These are phyloP conservation scores for Geotrupes spiniger DNA, from an alignment of 2,888 invertebrate species.

Conservation along the genomic window DNA sequence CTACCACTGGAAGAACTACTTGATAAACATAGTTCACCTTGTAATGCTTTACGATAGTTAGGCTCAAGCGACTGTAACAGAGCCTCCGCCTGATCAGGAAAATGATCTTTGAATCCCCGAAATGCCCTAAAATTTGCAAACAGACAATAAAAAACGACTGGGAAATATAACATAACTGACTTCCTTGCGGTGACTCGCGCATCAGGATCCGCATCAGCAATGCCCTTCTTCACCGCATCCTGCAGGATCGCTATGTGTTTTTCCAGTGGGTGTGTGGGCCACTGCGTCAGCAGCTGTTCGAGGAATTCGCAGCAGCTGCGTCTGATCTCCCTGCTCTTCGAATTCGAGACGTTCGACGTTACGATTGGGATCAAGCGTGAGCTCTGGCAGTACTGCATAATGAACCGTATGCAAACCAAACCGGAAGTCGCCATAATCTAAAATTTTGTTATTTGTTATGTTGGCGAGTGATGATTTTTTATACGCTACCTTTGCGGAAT, in stretches of 20 bases:
- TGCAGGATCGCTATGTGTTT: slow-evolving; percentile 73
- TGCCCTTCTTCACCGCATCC: slow-evolving; percentile 82
- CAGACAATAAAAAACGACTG: slow-evolving; percentile 5
- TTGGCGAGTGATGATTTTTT: not conserved
- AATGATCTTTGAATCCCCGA: slow-evolving; percentile 84
- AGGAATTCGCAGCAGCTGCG: slow-evolving; percentile 77
- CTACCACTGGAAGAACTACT: slow-evolving; percentile 57
- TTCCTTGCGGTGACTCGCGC: slow-evolving; percentile 79
- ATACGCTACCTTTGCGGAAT: slow-evolving; percentile 84
- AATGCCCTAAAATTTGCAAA: slow-evolving; percentile 64
- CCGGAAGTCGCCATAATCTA: slow-evolving; percentile 89
- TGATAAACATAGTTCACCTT: slow-evolving; percentile 56
- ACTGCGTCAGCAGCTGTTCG: slow-evolving; percentile 77
- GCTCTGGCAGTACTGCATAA: slow-evolving; percentile 80
- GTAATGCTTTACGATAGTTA: slow-evolving; percentile 65
- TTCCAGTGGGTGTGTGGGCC: slow-evolving; percentile 83
- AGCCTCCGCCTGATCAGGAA: slow-evolving; percentile 85
- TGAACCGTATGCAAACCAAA: slow-evolving; percentile 80
- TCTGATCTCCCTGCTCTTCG: slow-evolving; percentile 92
- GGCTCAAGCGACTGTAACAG: slow-evolving; percentile 81
- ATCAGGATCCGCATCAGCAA: slow-evolving; percentile 90
- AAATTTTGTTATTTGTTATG: slow-evolving; percentile 16
- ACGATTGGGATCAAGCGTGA: slow-evolving; percentile 78
- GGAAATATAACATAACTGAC: slow-evolving; percentile 51
- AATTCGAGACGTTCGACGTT: slow-evolving; percentile 67